A percentile compares a stretch with the other conserved stretches of the same genome.
phyloP scores from a whole-genome alignment of 2,113 vertebrate genomes.

The Coreoperca whiteheadi region DNA sequence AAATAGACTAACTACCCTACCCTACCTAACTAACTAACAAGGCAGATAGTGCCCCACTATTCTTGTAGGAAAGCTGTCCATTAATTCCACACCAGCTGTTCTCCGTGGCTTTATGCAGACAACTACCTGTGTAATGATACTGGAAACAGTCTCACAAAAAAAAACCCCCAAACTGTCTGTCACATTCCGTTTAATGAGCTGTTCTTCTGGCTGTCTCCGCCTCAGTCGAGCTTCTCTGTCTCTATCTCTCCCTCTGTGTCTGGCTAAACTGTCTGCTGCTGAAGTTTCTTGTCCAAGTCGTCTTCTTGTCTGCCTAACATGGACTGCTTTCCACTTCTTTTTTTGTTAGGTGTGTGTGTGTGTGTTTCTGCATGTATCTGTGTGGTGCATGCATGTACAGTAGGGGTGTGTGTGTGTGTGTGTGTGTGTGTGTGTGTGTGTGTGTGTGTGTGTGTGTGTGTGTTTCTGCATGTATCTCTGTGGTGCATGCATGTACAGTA shows the following conservation, averaged over 20 bases:
- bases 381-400: constrained; percentile 23
- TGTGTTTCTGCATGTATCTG: not conserved
- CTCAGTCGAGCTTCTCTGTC: constrained; percentile 28
- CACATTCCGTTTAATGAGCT: constrained; percentile 58
- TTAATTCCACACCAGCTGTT: constrained; percentile 7
- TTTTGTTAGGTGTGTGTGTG: not conserved
- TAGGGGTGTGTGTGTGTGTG: constrained; percentile 25
- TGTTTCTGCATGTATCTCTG: not conserved
- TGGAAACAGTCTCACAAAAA: constrained; percentile 23
- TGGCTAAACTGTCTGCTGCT: constrained; percentile 38
- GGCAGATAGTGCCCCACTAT: not conserved
- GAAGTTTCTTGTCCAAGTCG: constrained; percentile 31
- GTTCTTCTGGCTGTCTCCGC: constrained; percentile 31
- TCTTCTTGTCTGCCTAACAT: constrained; percentile 19
- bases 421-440: not conserved
- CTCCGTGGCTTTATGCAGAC: not conserved
- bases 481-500: constrained; percentile 17
- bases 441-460: not conserved
- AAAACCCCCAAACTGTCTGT: constrained; percentile 42
- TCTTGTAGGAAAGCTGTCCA: not conserved
- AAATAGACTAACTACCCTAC: not conserved
- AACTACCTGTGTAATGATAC: constrained; percentile 22
- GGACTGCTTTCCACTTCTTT: constrained; percentile 19
- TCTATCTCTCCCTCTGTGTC: constrained; percentile 19
- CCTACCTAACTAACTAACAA: not conserved